Evolutionary conservation across 2,113 vertebrate genomes (phyloP), one percentile per base, ranked within the genome.

Genomic region (Mesitornis unicolor): DNA sequence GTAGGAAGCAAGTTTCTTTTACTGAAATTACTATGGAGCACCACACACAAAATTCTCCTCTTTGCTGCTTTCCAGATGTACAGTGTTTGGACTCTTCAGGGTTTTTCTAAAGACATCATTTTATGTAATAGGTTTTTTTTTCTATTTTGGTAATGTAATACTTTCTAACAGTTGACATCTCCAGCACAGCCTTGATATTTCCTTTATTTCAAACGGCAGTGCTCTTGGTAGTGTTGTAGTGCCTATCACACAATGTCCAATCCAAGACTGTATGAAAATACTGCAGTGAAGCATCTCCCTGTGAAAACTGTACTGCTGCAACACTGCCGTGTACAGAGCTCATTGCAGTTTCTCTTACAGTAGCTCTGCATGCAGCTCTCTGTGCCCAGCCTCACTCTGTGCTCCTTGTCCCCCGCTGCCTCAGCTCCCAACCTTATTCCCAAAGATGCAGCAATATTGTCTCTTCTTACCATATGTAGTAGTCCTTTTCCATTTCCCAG

Each of bases 281-380:
- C 13, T 70, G 42, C 18, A 60, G 13, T 54, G 5, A 47, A 50
- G 26, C 26, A 17, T 3, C 2, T 71, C 19, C 4, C 7, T 85
- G 67, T 64, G 43, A 51, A 75, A 74, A 21, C 28, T 67, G 8
- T 19, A 3, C 13, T 63, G 33, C 17, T 2, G 1, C 36, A 40
- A 0, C 40, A 35, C 12, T 1, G 2, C 8, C 1, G 2, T 1
- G 2, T 84, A 24, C 25, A 43, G 40, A 61, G 48, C 3, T 64
- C 79, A 29, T 15, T 74, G 24, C 21, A 48, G 14, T 65, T 48
- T 73, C 22, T 87, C 33, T 31, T 77, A 21, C 2, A 13, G 45
- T 42, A 64, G 6, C 4, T 90, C 11, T 53, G 10, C 4, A 0
- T 33, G 36, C 20, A 57, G 24, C 12, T 33, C 3, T 38, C 28